These are phyloP conservation scores for Drosophila murphyi DNA, from an alignment of 1,140 invertebrate genomes.

Conservation along the genomic window DNA sequence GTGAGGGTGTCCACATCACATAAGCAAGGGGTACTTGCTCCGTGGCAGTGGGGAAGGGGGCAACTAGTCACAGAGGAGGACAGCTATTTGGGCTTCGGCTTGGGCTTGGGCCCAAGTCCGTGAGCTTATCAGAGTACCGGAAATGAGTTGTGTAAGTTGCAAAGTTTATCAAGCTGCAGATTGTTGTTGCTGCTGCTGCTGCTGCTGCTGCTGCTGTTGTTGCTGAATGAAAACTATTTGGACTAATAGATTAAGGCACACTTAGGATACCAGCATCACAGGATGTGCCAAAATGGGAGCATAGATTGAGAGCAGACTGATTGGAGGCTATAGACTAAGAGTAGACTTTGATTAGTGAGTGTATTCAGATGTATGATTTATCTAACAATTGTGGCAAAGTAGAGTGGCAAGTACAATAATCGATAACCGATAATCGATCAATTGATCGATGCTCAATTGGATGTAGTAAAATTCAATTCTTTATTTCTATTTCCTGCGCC, in stretches of 20 bases:
- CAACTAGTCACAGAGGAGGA: background rate
- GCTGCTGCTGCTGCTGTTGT: background rate
- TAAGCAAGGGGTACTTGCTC: background rate
- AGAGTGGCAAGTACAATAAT: no score
- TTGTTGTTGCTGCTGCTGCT: slow-evolving; percentile 1
- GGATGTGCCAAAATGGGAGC: background rate
- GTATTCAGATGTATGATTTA: no score
- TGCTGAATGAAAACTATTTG: slow-evolving; percentile 25
- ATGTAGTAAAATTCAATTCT: no score
- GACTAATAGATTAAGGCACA: slow-evolving; percentile 23
- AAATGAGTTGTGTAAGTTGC: slow-evolving; percentile 76
- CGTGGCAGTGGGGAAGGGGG: background rate
- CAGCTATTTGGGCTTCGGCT: slow-evolving; percentile 11
- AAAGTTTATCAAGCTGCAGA: slow-evolving; percentile 53
- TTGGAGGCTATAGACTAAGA: background rate
- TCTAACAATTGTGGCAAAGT: no score
- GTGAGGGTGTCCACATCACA: slow-evolving; percentile 34
- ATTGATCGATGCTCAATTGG: no score
- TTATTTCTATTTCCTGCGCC: no score
- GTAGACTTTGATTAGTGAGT: background rate
- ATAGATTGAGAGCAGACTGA: background rate
- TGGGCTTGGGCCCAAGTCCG: slow-evolving; percentile 10
- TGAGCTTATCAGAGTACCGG: slow-evolving; percentile 64
- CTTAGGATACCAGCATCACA: no score
- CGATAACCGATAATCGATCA: no score